phyloP scores from a whole-genome alignment of 2,113 vertebrate species.

The Pipra filicauda region DNA sequence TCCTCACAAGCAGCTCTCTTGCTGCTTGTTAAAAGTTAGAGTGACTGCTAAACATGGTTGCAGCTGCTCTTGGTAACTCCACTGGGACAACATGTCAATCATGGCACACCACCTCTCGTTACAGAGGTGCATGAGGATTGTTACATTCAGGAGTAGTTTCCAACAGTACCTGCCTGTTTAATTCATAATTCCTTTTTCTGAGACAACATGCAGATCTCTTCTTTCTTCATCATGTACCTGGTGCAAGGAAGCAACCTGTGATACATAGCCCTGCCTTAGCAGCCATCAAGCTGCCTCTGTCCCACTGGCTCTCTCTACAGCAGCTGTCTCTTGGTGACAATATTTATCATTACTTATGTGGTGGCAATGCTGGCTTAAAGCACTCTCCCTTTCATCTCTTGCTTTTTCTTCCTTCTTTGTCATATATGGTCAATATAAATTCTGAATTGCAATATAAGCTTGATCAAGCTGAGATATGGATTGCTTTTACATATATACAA shows the following conservation, averaged over 20 bases:
- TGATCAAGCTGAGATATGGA: background rate
- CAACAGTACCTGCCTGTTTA: background rate
- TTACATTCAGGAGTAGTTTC: background rate
- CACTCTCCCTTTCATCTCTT: background rate
- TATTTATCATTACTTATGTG: background rate
- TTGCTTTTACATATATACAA: background rate
- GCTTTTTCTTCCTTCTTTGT: background rate
- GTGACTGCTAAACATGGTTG: background rate
- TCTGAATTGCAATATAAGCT: background rate
- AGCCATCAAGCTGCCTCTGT: background rate
- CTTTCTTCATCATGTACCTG: background rate
- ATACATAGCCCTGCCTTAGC: background rate
- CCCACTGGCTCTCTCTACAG: background rate
- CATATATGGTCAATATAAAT: background rate
- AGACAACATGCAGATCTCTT: background rate
- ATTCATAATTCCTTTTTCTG: background rate
- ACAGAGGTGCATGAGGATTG: background rate
- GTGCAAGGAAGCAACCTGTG: background rate
- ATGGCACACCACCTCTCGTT: background rate
- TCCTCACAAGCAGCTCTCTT: background rate
- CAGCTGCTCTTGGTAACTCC: background rate
- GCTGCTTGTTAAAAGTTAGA: background rate
- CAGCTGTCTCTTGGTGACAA: background rate
- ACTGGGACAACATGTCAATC: fast-evolving
- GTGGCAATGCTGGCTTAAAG: background rate